Conservation (phyloP, 2,113 vertebrate species). For the Peromyscus leucopus region DNA sequence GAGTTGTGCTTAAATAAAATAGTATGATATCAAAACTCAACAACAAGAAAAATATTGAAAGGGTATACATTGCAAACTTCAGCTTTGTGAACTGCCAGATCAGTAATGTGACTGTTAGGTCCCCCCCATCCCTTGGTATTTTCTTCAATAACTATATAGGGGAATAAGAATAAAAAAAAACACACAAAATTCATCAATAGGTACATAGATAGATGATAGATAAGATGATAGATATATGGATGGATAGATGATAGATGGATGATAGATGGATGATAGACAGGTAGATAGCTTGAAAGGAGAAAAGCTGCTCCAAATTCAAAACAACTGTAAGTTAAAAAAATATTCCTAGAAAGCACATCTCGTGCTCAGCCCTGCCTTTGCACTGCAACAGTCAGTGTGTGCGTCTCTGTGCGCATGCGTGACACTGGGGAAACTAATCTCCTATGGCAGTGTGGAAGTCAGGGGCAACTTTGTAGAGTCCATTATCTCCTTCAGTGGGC, state of each 20-base stretch:
- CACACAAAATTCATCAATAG: neutral
- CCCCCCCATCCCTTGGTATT: neutral
- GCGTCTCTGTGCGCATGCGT: fast-evolving
- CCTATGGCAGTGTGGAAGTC: too few species aligned
- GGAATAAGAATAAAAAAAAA: neutral
- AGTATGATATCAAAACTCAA: slow-evolving; percentile 1
- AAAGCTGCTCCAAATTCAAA: slow-evolving; percentile 35
- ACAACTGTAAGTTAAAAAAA: slow-evolving; percentile 22
- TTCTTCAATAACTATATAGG: neutral
- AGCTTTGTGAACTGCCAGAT: neutral
- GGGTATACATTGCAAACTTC: neutral
- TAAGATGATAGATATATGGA: too few species aligned
- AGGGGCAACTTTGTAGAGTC: too few species aligned
- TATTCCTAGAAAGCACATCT: neutral
- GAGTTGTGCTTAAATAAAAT: neutral
- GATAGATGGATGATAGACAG: too few species aligned
- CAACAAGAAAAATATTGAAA: neutral
- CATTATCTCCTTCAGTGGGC: neutral
- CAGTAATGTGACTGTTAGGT: neutral
- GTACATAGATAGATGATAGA: neutral
- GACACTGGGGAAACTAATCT: neutral
- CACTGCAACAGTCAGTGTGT: neutral
- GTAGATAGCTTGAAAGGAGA: neutral
- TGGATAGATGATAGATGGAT: too few species aligned
- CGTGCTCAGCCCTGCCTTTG: too few species aligned